Evolutionary conservation across 2,888 invertebrate species (phyloP).

Genomic region (Pyralis farinalis): DNA sequence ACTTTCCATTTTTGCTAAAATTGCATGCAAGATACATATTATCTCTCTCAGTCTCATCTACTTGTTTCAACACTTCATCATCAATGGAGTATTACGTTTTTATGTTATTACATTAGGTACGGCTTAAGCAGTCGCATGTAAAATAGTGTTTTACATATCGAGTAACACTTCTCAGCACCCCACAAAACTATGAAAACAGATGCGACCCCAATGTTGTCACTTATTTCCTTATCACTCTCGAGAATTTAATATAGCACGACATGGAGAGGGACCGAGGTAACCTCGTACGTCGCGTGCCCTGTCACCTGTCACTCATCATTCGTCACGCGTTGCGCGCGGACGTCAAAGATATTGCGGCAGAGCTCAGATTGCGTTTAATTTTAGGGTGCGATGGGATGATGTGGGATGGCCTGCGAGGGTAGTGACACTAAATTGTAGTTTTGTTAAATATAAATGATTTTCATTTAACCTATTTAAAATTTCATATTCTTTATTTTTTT

Average conservation of each 20-base stretch:
- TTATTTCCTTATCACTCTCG: conserved; percentile 21
- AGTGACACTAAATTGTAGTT: not conserved
- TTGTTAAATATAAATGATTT: not conserved
- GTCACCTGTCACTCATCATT: conserved; percentile 64
- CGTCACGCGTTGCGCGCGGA: conserved; percentile 57
- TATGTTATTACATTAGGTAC: no score
- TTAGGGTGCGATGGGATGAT: conserved; percentile 42
- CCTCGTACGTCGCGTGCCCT: conserved; percentile 33
- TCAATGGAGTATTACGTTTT: no score
- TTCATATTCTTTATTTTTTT: not conserved
- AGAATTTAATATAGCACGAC: conserved; percentile 47
- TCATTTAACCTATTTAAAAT: no score
- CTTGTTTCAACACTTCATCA: no score
- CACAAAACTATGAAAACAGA: not conserved
- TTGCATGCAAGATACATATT: no score
- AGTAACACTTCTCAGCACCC: no score
- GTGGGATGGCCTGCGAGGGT: conserved; percentile 15
- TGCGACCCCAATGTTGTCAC: not conserved
- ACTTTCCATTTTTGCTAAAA: no score
- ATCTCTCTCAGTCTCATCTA: no score
- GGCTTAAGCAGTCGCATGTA: no score
- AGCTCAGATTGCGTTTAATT: conserved; percentile 48
- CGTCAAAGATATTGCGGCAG: conserved; percentile 49
- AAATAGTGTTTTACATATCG: no score
- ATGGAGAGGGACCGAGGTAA: conserved; percentile 35